Conservation (phyloP, 2,113 vertebrate species). For the Entomyzon cyanotis region DNA sequence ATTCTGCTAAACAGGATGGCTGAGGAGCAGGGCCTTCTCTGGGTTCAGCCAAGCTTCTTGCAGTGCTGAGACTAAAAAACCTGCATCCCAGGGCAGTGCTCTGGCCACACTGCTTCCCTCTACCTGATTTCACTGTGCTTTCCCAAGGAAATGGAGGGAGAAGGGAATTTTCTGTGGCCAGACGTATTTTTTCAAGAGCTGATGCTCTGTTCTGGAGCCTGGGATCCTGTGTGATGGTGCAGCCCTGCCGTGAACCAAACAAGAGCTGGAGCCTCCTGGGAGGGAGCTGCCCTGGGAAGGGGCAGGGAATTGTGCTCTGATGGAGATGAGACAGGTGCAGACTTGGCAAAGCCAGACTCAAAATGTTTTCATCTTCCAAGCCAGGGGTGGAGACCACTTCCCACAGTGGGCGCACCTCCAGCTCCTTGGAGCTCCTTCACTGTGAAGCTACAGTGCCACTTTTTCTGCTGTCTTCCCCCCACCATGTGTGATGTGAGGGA, state of each 20-base stretch:
- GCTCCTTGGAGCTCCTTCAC: background rate
- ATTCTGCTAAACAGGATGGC: background rate
- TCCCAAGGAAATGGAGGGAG: background rate
- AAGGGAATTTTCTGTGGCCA: background rate
- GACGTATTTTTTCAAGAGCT: background rate
- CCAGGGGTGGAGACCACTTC: background rate
- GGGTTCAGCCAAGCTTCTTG: background rate
- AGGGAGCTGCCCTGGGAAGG: background rate
- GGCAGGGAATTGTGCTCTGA: background rate
- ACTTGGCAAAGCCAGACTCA: background rate
- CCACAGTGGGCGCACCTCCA: fast-evolving
- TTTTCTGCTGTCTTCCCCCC: background rate
- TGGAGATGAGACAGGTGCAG: background rate
- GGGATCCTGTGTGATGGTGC: background rate
- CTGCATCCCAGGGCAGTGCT: background rate
- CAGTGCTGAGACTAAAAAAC: background rate
- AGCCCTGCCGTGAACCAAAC: background rate
- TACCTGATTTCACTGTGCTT: background rate
- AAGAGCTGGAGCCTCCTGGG: background rate
- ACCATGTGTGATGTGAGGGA: background rate
- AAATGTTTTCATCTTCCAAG: background rate
- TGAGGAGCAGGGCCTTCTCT: background rate
- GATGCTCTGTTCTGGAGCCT: background rate
- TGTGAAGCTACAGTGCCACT: background rate
- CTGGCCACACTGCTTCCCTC: background rate